Evolutionary conservation across 1,140 invertebrate species (phyloP).

Genomic region (Arctopsyche grandis): DNA sequence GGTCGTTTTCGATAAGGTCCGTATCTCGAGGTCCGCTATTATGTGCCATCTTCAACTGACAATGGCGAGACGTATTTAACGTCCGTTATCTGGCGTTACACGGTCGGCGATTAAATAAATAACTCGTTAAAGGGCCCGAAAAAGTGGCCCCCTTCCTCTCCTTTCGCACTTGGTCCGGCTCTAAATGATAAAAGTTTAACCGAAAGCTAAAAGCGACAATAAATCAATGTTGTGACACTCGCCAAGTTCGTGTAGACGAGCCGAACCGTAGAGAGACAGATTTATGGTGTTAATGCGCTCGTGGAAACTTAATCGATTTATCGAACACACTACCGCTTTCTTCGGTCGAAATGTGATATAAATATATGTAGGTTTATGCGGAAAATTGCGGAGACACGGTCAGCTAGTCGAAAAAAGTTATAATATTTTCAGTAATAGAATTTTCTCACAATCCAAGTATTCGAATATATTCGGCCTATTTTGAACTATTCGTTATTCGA

Average conservation of each 20-base stretch:
- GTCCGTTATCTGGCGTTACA: background rate
- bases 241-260: slow-evolving; percentile 40
- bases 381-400: too few relatives aligned
- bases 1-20: background rate
- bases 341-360: too few relatives aligned
- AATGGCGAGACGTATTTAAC: background rate
- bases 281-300: slow-evolving; percentile 49
- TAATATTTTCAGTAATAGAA: too few relatives aligned
- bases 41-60: slow-evolving; percentile 23
- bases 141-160: slow-evolving; percentile 3
- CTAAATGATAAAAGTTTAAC: slow-evolving; percentile 52
- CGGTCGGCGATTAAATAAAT: slow-evolving; percentile 36
- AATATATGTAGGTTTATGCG: too few relatives aligned
- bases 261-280: slow-evolving; percentile 37
- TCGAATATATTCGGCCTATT: too few relatives aligned
- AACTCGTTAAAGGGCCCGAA: slow-evolving; percentile 24
- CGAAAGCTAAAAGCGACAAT: slow-evolving; percentile 51
- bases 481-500: too few relatives aligned
- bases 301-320: slow-evolving; percentile 51
- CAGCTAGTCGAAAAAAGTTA: too few relatives aligned
- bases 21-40: background rate
- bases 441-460: too few relatives aligned
- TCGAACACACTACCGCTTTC: slow-evolving; percentile 21
- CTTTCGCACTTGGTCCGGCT: slow-evolving; percentile 31
- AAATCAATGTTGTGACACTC: slow-evolving; percentile 53